Evolutionary conservation across 2,797 vertebrate genomes (phyloP).

Genomic region (Rachycentron canadum): DNA sequence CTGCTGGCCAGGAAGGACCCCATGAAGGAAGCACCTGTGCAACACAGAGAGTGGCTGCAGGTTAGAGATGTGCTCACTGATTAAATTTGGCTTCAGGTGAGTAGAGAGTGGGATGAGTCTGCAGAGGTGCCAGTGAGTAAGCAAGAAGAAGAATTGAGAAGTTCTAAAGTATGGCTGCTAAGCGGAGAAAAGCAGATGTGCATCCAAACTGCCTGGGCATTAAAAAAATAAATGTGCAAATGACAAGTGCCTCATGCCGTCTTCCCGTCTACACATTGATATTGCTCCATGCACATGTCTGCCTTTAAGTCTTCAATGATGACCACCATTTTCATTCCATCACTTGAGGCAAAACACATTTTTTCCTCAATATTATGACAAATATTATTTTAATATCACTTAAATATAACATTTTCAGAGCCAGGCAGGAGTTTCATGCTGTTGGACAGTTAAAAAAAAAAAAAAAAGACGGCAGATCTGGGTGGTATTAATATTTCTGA

Average conservation of each 20-base stretch:
- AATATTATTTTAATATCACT: slow-evolving; percentile 14
- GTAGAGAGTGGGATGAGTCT: not conserved
- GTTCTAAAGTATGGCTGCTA: not conserved
- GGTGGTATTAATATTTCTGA: slow-evolving; percentile 36
- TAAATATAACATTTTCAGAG: not conserved
- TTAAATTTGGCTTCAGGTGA: slow-evolving; percentile 6
- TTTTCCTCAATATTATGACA: not conserved
- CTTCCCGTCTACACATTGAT: not conserved
- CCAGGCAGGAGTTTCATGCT: not conserved
- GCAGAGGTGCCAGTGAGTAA: slow-evolving; percentile 17
- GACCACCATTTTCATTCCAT: not conserved
- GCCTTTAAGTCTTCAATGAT: not conserved
- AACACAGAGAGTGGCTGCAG: slow-evolving; percentile 47
- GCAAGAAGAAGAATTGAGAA: slow-evolving; percentile 20
- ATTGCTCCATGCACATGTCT: not conserved
- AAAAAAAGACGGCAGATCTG: slow-evolving; percentile 13
- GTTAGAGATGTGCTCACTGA: slow-evolving; percentile 45
- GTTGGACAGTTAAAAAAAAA: not conserved
- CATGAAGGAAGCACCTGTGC: slow-evolving; percentile 94
- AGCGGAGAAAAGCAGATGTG: slow-evolving; percentile 16
- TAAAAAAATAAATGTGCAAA: slow-evolving; percentile 9
- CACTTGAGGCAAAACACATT: not conserved
- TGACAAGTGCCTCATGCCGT: not conserved
- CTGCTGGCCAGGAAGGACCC: slow-evolving; percentile 95
- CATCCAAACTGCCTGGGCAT: slow-evolving; percentile 19